Evolutionary conservation across 2,113 vertebrate genomes (phyloP), one percentile per base, ranked within the genome.

Genomic region (Silurus asotus): DNA sequence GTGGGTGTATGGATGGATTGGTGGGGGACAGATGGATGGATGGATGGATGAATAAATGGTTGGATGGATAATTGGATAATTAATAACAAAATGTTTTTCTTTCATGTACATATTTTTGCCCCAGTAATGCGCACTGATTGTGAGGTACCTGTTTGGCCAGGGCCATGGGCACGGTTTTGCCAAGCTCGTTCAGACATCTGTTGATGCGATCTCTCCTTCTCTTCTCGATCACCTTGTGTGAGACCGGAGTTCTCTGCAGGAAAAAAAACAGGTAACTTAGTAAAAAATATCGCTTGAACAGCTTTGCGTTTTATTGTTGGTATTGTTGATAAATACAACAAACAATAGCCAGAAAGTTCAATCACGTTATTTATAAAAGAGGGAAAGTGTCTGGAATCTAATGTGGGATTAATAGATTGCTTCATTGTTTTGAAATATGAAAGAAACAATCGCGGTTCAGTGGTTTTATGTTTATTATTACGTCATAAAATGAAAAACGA

Each of bases 171-270:
- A 99, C 98, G 0, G 97, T 99, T 93, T 97, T 98, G 25, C 97
- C 98, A 69, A 99, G 89, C 76, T 99, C 98, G 65, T 96, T 98
- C 15, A 99, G 93, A 89, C 98, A 99, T 84, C 97, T 96, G 86
- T 99, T 99, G 89, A 99, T 99, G 19, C 98, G 95, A 89, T 99
- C 98, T 82, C 98, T 93, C 84, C 98, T 95, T 83, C 98, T 92
- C 88, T 99, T 99, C 92, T 99, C 98, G 23, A 99, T 99, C 80
- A 99, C 98, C 93, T 99, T 99, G 92, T 99, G 98, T 64, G 98
- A 99, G 75, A 99, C 96, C 0, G 98, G 97, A 53, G 96, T 96
- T 93, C 95, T 97, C 98, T 99, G 95, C 75, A 20, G 51, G n/a
- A 48, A 84, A 37, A 37, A 37, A 37, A 74, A 65, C 28, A n/a